Evolutionary conservation across 2,888 invertebrate species (phyloP).

Genomic region (Lomographa bimaculata): DNA sequence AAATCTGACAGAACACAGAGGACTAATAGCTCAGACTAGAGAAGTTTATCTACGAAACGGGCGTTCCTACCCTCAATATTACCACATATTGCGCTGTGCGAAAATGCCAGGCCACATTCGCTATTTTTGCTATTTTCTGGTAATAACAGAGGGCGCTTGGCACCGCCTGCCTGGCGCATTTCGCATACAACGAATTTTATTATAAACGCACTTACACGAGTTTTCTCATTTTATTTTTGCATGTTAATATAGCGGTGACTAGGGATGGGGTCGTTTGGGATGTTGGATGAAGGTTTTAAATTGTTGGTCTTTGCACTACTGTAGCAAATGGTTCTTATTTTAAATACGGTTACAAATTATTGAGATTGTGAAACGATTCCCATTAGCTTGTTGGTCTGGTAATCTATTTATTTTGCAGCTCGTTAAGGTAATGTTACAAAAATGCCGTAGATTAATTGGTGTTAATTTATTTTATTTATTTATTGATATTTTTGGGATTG

Average conservation of each 20-base stretch:
- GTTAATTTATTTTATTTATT: no score
- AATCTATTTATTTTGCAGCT: no score
- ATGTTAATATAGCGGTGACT: slow-evolving; percentile 27
- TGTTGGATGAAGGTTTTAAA: no score
- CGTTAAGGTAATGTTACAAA: no score
- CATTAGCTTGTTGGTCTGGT: no score
- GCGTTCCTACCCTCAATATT: slow-evolving; percentile 20
- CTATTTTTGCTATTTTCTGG: slow-evolving; percentile 38
- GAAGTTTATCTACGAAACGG: slow-evolving; percentile 17
- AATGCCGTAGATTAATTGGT: no score
- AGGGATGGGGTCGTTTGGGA: slow-evolving; percentile 25
- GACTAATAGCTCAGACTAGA: slow-evolving; percentile 15
- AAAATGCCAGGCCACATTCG: slow-evolving; percentile 23
- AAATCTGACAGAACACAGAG: no score
- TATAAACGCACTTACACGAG: slow-evolving; percentile 41
- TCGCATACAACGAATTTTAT: slow-evolving; percentile 39
- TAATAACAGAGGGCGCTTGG: slow-evolving; percentile 37
- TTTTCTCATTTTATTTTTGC: slow-evolving; percentile 40
- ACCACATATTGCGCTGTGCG: slow-evolving; percentile 27
- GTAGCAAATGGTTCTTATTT: no score
- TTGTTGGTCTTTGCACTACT: no score
- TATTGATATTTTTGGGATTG: no score
- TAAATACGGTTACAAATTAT: no score
- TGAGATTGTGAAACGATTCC: no score
- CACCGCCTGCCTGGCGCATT: slow-evolving; percentile 33